Base-by-base conservation (phyloP, 2,797 vertebrate species). In the Phrynocephalus forsythii region DNA sequence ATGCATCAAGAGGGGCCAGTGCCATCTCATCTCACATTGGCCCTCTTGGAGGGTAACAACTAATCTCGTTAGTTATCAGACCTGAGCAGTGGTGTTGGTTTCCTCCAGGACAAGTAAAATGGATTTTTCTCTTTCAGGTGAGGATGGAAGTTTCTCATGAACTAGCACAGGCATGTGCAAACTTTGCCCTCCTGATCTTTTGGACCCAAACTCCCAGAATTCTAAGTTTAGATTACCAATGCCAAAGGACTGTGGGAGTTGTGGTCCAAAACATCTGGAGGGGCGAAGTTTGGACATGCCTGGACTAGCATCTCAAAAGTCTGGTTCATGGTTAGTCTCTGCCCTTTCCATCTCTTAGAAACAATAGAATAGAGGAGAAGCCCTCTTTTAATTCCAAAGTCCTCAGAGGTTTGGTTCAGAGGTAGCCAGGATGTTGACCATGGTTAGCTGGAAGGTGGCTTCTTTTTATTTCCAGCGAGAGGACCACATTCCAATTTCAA, bases 31-130 rank as follows among this genome's bases (percentile, higher is more conserved):
- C 91, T 93, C 90, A 88, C 92, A 89, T 83, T 94, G 92, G 83
- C 91, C 56, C 87, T 92, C 91, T 92, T 90, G 90, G 66, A 92
- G 90, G 89, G 83, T 63, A 93, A 28, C 81, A 92, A 87, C 80
- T 87, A 87, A 92, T 93, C 88, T 91, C 83, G 92, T 91, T 93
- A 91, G 91, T 94, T 92, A 91, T 87, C 91, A 86, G 88, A 91
- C 84, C 77, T 92, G 84, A 92, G 90, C 86, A 90, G 91, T 81
- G 52, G 60, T 78, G 93, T 93, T 93, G 92, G 89, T 94, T 91
- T 93, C 78, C 86, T 24, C 87, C 86, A 83, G 75, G 92, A 86
- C 20, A 82, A 89, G 86, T 84, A 88, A 63, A 71, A 10, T 85
- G 85, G 30, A 92, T 84, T 84, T 2, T n/a, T 68, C 80, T 33